These are phyloP conservation scores for Chroicocephalus ridibundus DNA, from an alignment of 2,113 vertebrate species.

Conservation along the genomic window DNA sequence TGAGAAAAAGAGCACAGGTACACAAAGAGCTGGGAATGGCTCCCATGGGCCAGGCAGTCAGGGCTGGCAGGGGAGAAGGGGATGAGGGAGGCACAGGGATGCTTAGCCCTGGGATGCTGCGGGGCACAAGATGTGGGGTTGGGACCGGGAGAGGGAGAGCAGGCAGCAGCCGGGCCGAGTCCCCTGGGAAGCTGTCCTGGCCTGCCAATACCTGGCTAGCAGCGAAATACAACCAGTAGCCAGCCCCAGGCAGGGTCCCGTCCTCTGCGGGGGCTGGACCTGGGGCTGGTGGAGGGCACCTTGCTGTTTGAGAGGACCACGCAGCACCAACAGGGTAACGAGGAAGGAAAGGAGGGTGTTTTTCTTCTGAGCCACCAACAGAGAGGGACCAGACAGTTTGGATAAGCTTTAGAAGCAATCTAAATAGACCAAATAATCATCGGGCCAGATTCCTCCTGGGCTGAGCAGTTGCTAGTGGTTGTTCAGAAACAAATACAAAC, in stretches of 20 bases:
- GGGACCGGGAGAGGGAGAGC: background rate
- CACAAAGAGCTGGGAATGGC: background rate
- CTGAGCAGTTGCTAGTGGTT: conserved; percentile 2
- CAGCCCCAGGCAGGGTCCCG: background rate
- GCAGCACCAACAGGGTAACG: accelerated
- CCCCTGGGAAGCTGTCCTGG: background rate
- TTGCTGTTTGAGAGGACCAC: background rate
- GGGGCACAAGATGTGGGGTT: background rate
- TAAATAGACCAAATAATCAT: background rate
- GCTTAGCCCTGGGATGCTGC: background rate
- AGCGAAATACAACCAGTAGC: accelerated
- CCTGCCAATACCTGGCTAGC: background rate
- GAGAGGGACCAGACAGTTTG: background rate
- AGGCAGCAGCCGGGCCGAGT: background rate
- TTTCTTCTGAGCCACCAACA: background rate
- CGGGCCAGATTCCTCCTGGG: background rate
- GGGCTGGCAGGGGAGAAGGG: background rate
- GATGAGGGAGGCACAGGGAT: background rate
- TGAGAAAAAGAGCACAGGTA: background rate
- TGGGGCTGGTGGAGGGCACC: accelerated
- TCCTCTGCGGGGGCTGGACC: background rate
- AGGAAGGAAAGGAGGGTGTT: background rate
- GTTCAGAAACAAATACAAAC: conserved; percentile 1
- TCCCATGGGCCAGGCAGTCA: accelerated
- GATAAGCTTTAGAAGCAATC: background rate